These are phyloP conservation scores for Pseudomugil tenellus DNA, from an alignment of 2,797 vertebrate genomes.

Conservation along the genomic window DNA sequence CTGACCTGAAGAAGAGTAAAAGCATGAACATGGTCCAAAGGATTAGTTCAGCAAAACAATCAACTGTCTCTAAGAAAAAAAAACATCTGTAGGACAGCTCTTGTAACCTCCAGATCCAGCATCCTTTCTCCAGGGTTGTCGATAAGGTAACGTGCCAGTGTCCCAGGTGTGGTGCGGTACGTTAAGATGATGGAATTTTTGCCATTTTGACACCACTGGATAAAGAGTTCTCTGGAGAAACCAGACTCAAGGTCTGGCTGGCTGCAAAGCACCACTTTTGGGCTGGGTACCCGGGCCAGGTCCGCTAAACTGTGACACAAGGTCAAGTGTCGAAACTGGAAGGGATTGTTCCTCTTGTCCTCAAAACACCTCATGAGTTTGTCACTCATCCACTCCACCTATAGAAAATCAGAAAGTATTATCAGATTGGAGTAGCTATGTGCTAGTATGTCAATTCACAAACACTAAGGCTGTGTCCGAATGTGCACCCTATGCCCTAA, in stretches of 20 bases:
- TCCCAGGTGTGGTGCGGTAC: conserved; percentile 96
- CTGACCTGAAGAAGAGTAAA: conserved; percentile 81
- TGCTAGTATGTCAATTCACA: background rate
- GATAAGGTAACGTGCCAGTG: conserved; percentile 93
- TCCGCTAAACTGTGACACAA: conserved; percentile 95
- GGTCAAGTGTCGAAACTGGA: conserved; percentile 97
- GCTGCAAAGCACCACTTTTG: conserved; percentile 98
- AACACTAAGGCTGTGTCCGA: too few species aligned
- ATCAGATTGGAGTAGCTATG: background rate
- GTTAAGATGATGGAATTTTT: conserved; percentile 97
- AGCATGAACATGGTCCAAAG: conserved; percentile 26
- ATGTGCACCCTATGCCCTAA: too few species aligned
- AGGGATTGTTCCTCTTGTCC: conserved; percentile 98
- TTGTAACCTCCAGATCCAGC: conserved; percentile 94
- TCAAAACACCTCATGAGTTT: conserved; percentile 99
- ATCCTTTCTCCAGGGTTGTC: conserved; percentile 95
- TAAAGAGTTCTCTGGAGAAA: conserved; percentile 97
- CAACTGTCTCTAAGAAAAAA: background rate
- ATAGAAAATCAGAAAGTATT: conserved; percentile 16
- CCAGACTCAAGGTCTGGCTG: conserved; percentile 98
- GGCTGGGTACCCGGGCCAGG: conserved; percentile 94
- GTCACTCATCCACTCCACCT: conserved; percentile 99
- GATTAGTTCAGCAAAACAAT: conserved; percentile 10
- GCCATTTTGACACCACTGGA: conserved; percentile 95
- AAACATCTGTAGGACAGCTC: conserved; percentile 4